Base-by-base conservation (phyloP, 1,140 invertebrate genomes). In the Drosophila setifemur region DNA sequence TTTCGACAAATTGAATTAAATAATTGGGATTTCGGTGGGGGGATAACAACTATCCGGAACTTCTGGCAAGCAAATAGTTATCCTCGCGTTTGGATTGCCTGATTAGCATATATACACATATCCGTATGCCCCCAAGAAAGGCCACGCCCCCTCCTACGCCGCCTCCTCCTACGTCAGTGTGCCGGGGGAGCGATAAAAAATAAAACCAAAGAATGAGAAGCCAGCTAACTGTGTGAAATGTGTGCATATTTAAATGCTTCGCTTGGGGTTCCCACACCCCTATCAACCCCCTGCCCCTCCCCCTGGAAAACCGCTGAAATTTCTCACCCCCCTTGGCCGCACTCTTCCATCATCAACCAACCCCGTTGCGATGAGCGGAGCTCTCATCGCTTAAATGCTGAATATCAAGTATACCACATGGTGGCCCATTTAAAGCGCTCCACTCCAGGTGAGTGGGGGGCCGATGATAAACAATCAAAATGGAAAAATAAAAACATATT, bases 201-300 rank as follows among this genome's bases (percentile, higher is more conserved):
- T 16, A 18, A 37, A 42, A 53, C 5, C 25, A n/a, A 8, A 37
- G 11, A 18, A 31, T 19, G 26, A 18, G 58, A 29, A 64, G 25
- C 58, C 26, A 29, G 35, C 26, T 44, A 61, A 39, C 43, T 16
- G 25, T 21, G 31, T 39, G 44, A 66, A 67, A 52, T 67, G 63
- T 67, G 63, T 67, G 63, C 63, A 67, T 67, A 67, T 67, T 66
- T 53, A 67, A 67, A 67, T 49, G 61, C 14, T 64, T 64, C 4
- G 6, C 25, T n/a, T 23, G 25, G 33, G n/a, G n/a, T n/a, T n/a
- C n/a, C n/a, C n/a, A n/a, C n/a, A n/a, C 5, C 16, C 16, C 37
- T 6, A 6, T n/a, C n/a, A n/a, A n/a, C n/a, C n/a, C n/a, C 8
- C 33, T 37, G 14, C 5, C 16, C 16, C 14, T 37, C 33, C 14